Evolutionary conservation across 2,888 invertebrate species (phyloP), one percentile per base, ranked within the genome.

Genomic region (Phengaris arion): DNA sequence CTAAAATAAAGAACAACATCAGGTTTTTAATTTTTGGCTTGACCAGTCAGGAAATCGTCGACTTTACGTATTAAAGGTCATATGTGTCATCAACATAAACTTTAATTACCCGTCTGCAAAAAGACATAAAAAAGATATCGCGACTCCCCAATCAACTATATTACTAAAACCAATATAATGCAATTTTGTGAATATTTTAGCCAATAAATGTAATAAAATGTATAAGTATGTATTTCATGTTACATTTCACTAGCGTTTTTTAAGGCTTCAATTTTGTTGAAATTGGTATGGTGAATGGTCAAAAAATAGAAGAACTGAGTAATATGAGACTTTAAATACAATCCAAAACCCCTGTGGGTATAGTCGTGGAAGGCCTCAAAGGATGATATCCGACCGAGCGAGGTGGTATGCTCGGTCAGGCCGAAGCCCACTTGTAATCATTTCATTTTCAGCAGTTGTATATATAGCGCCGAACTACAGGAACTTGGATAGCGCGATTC

Each of bases 1-100:
- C 22, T 22, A 15, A 70, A 70, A 70, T 51, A 70, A 51, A 52
- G 48, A 51, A 10, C 48, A 70, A 15, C 10, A 15, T 48, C 48
- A 70, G 70, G 70, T 70, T 70, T 51, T 48, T 51, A 10, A 10
- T 70, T 70, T 70, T 48, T 51, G 70, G 70, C 70, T 15, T 51
- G 48, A 57, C 54, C 22, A 59, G 45, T 72, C 72, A 72, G 52
- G 54, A 51, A 54, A 52, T 35, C 54, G 13, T 15, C 52, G 35
- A 35, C 35, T 35, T 35, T 35, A 35, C 35, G 8, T 48, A 48
- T 72, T 22, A 52, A 72, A 72, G 72, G 72, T 72, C 72, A 72
- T 52, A 35, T 52, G 12, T 64, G 35, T 64, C 12, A 64, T 64
- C 64, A 13, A 45, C 12, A 45, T 64, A 13, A 64, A 64, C 6